Percentiles rank a stretch among this genome's conserved stretches.
These are phyloP conservation scores for Sthenelais limicola DNA, from an alignment of 2,888 invertebrate species.

Conservation along the genomic window DNA sequence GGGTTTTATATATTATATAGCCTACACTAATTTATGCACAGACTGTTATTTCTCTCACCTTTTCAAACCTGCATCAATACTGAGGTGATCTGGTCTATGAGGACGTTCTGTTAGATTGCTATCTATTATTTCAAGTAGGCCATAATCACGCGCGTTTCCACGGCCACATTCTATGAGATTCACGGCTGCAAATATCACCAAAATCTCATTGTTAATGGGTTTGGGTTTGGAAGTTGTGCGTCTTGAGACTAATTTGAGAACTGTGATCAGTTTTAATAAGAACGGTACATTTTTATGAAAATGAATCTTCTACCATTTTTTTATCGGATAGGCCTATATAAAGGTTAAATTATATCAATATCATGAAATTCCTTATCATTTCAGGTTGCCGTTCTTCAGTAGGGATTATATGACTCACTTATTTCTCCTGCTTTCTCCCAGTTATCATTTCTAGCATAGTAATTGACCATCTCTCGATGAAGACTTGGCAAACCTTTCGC, in stretches of 20 bases:
- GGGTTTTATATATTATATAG: background rate
- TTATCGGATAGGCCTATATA: too few species aligned
- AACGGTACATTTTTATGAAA: too few species aligned
- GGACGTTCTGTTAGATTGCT: constrained; percentile 6
- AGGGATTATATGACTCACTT: too few species aligned
- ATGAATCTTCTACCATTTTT: too few species aligned
- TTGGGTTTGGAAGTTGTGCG: too few species aligned
- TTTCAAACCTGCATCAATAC: background rate
- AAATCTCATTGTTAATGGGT: too few species aligned
- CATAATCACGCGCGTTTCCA: constrained; percentile 13
- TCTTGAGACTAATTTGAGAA: too few species aligned
- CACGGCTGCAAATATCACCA: constrained; percentile 1
- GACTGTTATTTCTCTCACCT: background rate
- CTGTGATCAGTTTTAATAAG: too few species aligned
- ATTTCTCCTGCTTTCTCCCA: constrained; percentile 20
- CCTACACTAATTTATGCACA: background rate
- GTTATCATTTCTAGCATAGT: constrained; percentile 13
- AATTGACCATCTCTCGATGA: constrained; percentile 31
- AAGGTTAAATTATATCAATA: too few species aligned
- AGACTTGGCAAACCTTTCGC: constrained; percentile 9
- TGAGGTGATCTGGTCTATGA: background rate
- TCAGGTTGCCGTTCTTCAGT: too few species aligned
- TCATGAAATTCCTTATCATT: too few species aligned
- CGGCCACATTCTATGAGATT: constrained; percentile 19
- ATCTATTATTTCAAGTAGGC: constrained; percentile 11